Conservation (phyloP, 1,140 invertebrate genomes). For the Sinella curviseta region DNA sequence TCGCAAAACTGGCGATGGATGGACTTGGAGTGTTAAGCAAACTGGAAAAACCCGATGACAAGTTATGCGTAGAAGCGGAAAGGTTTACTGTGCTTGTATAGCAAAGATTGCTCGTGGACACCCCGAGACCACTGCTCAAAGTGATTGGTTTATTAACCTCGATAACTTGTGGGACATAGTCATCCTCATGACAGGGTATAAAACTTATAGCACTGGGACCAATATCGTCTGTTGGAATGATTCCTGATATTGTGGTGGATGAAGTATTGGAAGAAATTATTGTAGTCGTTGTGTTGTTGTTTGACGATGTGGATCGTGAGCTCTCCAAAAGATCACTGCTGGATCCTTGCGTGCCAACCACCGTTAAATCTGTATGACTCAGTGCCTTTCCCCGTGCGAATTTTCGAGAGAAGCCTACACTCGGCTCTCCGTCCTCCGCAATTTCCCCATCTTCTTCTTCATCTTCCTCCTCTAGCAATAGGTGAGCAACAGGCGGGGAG, state of each 20-base stretch:
- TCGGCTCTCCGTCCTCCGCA: not conserved
- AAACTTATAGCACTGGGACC: not conserved
- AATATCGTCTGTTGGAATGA: not conserved
- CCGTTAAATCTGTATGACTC: not conserved
- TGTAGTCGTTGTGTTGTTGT: not conserved
- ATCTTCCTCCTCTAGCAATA: not conserved
- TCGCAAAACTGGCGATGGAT: not conserved
- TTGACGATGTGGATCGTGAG: not conserved
- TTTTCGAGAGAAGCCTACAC: not conserved
- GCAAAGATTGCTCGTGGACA: not conserved
- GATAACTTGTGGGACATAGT: conserved; percentile 18
- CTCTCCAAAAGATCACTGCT: not conserved
- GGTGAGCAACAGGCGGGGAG: conserved; percentile 8
- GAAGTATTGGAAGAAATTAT: not conserved
- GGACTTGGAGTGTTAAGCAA: not conserved
- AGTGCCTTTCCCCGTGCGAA: not conserved
- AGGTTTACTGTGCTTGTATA: conserved; percentile 15
- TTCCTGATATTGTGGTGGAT: not conserved
- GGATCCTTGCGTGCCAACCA: not conserved
- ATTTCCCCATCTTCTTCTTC: not conserved
- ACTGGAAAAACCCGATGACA: not conserved
- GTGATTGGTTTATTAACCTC: not conserved
- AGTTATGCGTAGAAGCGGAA: not conserved
- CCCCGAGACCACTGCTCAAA: not conserved
- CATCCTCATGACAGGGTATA: conserved; percentile 10